Conservation (phyloP, 2,888 invertebrate genomes). For the Xestia c-nigrum region DNA sequence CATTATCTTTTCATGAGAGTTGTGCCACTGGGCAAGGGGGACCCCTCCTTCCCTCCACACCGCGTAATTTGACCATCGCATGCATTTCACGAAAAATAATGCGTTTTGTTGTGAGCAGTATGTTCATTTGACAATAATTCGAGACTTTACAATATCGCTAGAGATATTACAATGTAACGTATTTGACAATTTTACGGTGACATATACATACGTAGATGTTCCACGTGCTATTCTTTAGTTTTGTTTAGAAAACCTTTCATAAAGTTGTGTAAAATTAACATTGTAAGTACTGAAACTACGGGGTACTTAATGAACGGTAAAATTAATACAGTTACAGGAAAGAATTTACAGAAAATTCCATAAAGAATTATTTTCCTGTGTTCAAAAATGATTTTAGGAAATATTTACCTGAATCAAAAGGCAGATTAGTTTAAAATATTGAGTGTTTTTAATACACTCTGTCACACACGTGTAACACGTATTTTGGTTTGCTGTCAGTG, state of each 20-base stretch:
- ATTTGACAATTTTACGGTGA: too few species aligned
- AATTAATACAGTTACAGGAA: constrained; percentile 41
- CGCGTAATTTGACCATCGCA: too few species aligned
- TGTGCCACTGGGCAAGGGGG: too few species aligned
- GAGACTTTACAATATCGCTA: too few species aligned
- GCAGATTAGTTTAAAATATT: constrained; percentile 4
- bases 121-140: too few species aligned
- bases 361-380: constrained; percentile 30
- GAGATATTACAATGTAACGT: too few species aligned
- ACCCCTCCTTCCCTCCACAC: too few species aligned
- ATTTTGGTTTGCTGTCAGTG: constrained; percentile 13
- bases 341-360: constrained; percentile 11
- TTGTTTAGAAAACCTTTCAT: constrained; percentile 36
- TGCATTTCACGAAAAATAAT: too few species aligned
- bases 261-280: constrained; percentile 9
- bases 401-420: neutral
- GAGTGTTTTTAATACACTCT: constrained; percentile 7
- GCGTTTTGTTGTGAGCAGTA: too few species aligned
- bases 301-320: constrained; percentile 6
- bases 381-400: neutral
- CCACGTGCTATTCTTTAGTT: constrained; percentile 26
- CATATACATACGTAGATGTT: neutral
- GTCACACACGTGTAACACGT: neutral
- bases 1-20: too few species aligned
- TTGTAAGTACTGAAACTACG: constrained; percentile 16